Base-by-base conservation (phyloP, 2,888 invertebrate species). In the Lordiphosa fenestrarum region DNA sequence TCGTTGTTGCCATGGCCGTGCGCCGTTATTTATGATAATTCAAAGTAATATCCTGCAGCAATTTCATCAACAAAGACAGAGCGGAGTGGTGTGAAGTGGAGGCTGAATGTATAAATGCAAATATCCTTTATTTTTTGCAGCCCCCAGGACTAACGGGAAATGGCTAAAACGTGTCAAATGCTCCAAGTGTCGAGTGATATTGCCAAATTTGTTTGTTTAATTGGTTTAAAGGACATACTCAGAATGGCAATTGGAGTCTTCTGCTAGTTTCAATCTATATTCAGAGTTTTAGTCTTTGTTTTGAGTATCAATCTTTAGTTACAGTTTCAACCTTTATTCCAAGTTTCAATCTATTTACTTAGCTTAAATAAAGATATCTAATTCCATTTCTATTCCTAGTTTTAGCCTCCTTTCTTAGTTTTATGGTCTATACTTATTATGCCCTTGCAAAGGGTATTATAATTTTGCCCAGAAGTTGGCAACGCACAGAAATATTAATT, bases 21-120 rank as follows among this genome's bases (percentile, higher is more conserved):
- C 77, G 60, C 71, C 40, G 77, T 72, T 77, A 77, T 77, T 77
- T 77, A 77, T 77, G 77, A 77, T 77, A 77, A 77, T 77, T 77
- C 83, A 77, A 77, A 77, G 83, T 77, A 83, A 77, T 77, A 83
- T 77, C 77, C 77, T 68, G 61, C 70, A 80, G 77, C 80, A 77
- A 80, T 77, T 77, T 77, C 70, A 80, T 83, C 83, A 83, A 75
- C 73, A 83, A 72, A 82, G 65, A 63, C 69, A 49, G 56, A 59
- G 48, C 50, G n/a, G 2, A 3, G 13, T 33, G 23, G 13, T 7
- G 48, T 23, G 2, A 25, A 21, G 23, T 10, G 23, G 39, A 38
- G 23, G 23, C 13, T 4, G 44, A 56, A 50, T 64, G 47, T 80
- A 54, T 68, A 51, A 63, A 68, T 56, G 73, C 59, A 72, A 82